Evolutionary conservation across 2,113 vertebrate genomes (phyloP), one percentile per base, ranked within the genome.

Genomic region (Pelecanus crispus): DNA sequence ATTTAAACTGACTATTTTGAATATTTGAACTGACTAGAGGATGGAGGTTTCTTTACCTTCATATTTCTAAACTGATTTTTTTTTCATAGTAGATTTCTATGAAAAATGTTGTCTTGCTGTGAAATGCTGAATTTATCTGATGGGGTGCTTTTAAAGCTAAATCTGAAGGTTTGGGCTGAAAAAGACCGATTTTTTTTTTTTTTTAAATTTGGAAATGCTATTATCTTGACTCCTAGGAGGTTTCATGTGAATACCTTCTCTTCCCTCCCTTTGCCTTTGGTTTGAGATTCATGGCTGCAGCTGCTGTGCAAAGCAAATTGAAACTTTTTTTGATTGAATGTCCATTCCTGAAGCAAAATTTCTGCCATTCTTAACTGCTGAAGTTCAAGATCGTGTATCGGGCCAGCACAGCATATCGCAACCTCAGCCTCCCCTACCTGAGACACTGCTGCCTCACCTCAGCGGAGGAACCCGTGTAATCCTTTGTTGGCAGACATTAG

Each of bases 391-490:
- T 17, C 16, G 24, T 42, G 25, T 42, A 61, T n/a, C 2, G 5
- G 55, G 34, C 36, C 36, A 71, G 32, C 8, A 58, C 6, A 25
- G 20, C 7, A 6, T 63, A 42, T 11, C 4, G 3, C 26, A 63
- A 7, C 32, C 40, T 85, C 59, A 68, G 40, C 31, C 28, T 65
- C 11, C 45, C 40, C 7, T 44, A 13, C 0, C 2, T n/a, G 40
- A 62, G 49, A 44, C 0, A 0, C 9, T 6, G 2, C 40, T 80
- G 45, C 68, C 34, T 77, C 28, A 55, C 31, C 12, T 61, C 40
- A 36, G 17, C 0, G 0, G 22, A 58, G 38, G 29, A 77, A 47
- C 9, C 2, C 3, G 0, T 26, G 11, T 15, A 40, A 61, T 59
- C 26, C 36, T 59, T 55, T 72, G 28, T 9, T 70, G 58, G 38